Base-by-base conservation (phyloP, 2,113 vertebrate species). In the Rhombomys opimus region DNA sequence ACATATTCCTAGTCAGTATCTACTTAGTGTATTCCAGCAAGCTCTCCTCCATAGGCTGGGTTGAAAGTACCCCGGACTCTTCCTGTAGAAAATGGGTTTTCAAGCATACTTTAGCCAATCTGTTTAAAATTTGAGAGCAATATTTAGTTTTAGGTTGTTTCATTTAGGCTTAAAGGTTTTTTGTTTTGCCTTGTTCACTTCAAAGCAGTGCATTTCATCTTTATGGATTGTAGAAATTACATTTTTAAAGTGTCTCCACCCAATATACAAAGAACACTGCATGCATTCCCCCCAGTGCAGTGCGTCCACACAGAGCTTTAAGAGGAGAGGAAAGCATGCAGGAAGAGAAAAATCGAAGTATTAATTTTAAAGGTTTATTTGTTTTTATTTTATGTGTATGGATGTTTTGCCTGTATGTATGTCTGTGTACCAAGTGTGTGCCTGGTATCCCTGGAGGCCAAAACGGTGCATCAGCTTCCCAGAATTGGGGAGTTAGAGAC, bases 71-170 rank as follows among this genome's bases (percentile, higher is more conserved):
- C 59, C 67, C 61, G 80, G 84, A 94, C 77, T 72, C 77, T 94
- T 94, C 80, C 86, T 94, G 68, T 91, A 90, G 61, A 59, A 73
- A 97, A 78, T 85, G 87, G 32, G 87, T 97, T 46, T 97, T 93
- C 84, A 41, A 72, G 65, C 50, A 81, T 52, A 67, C 97, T 94
- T 97, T 92, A 22, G 92, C 85, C 85, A 95, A 91, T 63, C 87
- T 91, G 27, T 68, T 96, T 96, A 92, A 91, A 52, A 96, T 92
- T 91, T 92, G 97, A 89, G 78, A 82, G 38, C 65, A 81, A 72
- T 87, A 80, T 94, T 92, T 80, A 65, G 65, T 46, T 97, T 98
- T 96, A n/a, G 35, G 63, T 61, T 32, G 59, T 61, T 59, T 95
- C 61, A 46, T 95, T 96, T 89, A 59, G n/a, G 14, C 50, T 86